phyloP scores from a whole-genome alignment of 1,140 invertebrate species.

The Elymnias hypermnestra region DNA sequence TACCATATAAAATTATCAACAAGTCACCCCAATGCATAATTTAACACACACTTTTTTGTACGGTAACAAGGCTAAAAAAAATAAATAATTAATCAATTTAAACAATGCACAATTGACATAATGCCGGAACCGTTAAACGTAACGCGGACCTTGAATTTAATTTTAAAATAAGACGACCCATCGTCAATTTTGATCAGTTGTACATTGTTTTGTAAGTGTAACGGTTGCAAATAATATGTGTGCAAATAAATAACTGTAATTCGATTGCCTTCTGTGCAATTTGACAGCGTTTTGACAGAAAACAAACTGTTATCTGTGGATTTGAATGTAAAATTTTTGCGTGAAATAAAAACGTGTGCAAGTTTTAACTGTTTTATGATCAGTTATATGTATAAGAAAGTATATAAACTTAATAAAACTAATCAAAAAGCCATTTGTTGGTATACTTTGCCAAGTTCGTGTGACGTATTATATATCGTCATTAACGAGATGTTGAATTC shows the following conservation, averaged over 20 bases:
- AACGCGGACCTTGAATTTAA: constrained; percentile 9
- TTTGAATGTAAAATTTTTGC: neutral
- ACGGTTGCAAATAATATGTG: neutral
- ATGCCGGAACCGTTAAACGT: constrained; percentile 1
- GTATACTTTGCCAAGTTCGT: constrained; percentile 17
- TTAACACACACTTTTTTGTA: no score
- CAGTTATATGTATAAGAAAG: neutral
- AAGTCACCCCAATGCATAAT: no score
- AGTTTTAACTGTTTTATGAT: neutral
- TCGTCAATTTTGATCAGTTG: constrained; percentile 6
- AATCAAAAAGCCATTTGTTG: constrained; percentile 15
- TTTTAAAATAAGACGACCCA: constrained; percentile 13
- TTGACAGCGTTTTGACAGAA: neutral
- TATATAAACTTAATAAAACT: constrained; percentile 4
- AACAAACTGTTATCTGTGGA: neutral
- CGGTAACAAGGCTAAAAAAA: neutral
- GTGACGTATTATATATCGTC: constrained; percentile 19
- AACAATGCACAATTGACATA: constrained; percentile 13
- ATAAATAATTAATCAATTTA: neutral
- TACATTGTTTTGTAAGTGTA: neutral
- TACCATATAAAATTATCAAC: no score
- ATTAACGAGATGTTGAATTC: constrained; percentile 36
- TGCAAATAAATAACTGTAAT: neutral
- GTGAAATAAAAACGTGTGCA: neutral
- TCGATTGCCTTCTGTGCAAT: neutral